Evolutionary conservation across 2,888 invertebrate genomes (phyloP), one percentile per base, ranked within the genome.

Genomic region (Herminia tarsipennalis): DNA sequence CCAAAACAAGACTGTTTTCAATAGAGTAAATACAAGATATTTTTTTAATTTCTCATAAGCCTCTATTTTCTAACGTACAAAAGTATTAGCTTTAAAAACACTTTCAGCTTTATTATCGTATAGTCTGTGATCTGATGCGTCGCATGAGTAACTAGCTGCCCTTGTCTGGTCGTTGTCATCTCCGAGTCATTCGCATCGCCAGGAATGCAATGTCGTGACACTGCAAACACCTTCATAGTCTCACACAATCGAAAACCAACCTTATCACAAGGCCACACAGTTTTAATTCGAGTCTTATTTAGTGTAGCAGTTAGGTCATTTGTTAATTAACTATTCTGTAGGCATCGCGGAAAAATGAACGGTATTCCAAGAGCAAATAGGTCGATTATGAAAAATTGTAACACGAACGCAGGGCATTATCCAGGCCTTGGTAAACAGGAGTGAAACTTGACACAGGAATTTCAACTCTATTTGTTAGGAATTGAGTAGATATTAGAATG

Each of bases 111-210:
- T 62, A 54, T 64, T 58, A 49, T 49, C 56, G 41, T 48, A 33
- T 37, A 27, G 25, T 33, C 41, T 28, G 22, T 24, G 37, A 34
- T 29, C 50, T 36, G 16, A 38, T 56, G 42, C 43, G 68, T 68
- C 56, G 79, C 76, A 79, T 80, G 71, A 69, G 70, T 81, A 77
- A 83, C 51, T 33, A 16, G 74, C 67, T 89, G 89, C 86, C 88
- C 90, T 89, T 90, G 90, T 88, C 88, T 89, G 88, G 86, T 60
- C 88, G 79, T 82, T 88, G 88, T 88, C 89, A 86, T 86, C 85
- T 71, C 56, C 60, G 67, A 86, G 88, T 88, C 88, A 84, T 88
- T 89, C 87, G 88, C 88, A 83, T 81, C 79, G 81, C 70, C 76
- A 66, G 88, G 88, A 86, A 89, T 89, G 86, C 84, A 86, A 88